Percentiles rank a stretch among this genome's conserved stretches.
Conservation (phyloP, 2,113 vertebrate genomes). For the Vanacampus margaritifer region DNA sequence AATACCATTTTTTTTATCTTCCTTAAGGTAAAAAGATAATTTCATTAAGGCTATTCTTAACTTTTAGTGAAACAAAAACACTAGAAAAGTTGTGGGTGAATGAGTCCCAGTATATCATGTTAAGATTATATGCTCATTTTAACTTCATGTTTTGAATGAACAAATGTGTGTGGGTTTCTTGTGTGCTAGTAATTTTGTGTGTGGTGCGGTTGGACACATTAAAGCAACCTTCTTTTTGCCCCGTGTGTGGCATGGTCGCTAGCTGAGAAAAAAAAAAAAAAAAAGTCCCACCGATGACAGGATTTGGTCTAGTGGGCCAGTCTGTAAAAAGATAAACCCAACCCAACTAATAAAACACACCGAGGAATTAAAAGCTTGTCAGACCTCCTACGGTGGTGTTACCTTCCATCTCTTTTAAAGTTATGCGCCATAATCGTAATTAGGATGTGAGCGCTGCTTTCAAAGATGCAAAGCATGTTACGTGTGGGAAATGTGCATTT, state of each 20-base stretch:
- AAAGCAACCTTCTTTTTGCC: constrained; percentile 30
- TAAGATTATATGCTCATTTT: not conserved
- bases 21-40: too few species aligned
- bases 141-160: constrained; percentile 17
- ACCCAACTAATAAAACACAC: constrained; percentile 46
- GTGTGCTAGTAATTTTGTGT: constrained; percentile 27
- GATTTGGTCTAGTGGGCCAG: constrained; percentile 51
- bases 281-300: constrained; percentile 59
- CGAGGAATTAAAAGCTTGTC: constrained; percentile 36
- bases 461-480: not conserved
- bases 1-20: too few species aligned
- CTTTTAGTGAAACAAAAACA: too few species aligned
- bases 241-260: constrained; percentile 53
- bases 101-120: not conserved
- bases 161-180: constrained; percentile 22
- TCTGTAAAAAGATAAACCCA: constrained; percentile 56
- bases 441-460: constrained; percentile 12
- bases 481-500: constrained; percentile 12
- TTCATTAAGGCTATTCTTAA: too few species aligned
- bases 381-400: constrained; percentile 58
- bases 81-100: not conserved
- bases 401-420: constrained; percentile 24
- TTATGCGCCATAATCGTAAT: constrained; percentile 24
- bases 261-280: constrained; percentile 20
- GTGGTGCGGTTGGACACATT: constrained; percentile 34